phyloP scores from a whole-genome alignment of 2,888 invertebrate genomes.

The Agrochola macilenta region DNA sequence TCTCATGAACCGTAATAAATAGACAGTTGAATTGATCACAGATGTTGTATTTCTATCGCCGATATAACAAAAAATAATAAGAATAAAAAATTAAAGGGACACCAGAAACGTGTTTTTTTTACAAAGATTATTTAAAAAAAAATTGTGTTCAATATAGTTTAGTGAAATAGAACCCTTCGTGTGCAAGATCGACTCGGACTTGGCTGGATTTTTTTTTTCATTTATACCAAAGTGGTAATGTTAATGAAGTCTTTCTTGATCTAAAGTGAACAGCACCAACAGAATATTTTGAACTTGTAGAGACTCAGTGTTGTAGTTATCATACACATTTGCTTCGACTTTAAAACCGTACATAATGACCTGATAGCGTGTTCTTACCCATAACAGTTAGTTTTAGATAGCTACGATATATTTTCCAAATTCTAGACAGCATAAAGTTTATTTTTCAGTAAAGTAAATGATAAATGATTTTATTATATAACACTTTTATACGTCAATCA shows the following conservation, averaged over 20 bases:
- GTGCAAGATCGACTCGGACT: too few species aligned
- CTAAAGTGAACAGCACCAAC: neutral
- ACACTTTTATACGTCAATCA: neutral
- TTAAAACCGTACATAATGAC: conserved; percentile 55
- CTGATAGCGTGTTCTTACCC: conserved; percentile 38
- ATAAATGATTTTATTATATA: conserved; percentile 5
- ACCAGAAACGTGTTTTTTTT: too few species aligned
- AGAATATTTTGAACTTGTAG: neutral
- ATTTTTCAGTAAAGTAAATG: conserved; percentile 25
- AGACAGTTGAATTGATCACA: too few species aligned
- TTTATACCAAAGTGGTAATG: neutral
- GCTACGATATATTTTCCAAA: conserved; percentile 46
- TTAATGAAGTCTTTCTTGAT: neutral
- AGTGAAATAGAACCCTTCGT: too few species aligned
- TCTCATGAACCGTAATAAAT: too few species aligned
- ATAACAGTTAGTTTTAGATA: conserved; percentile 53
- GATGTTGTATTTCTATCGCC: too few species aligned
- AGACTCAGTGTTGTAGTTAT: neutral
- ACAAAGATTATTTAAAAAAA: too few species aligned
- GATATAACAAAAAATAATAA: too few species aligned
- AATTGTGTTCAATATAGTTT: too few species aligned
- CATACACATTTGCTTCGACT: conserved; percentile 52
- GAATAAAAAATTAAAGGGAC: too few species aligned
- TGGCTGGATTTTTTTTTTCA: neutral
- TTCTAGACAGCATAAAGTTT: conserved; percentile 37